Conservation (phyloP, 2,113 vertebrate genomes). For the Murina feae region DNA sequence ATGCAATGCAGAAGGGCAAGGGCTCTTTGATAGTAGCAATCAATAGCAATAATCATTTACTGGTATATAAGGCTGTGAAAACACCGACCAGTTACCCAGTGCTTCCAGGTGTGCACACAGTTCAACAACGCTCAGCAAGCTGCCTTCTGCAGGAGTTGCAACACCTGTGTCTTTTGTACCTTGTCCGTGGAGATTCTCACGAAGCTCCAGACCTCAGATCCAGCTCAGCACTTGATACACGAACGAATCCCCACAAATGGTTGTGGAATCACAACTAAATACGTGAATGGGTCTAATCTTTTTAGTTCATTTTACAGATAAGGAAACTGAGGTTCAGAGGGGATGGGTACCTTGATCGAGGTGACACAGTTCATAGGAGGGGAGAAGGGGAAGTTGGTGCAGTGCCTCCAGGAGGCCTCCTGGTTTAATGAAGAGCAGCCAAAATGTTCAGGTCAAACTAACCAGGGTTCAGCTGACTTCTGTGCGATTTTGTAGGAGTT, state of each 20-base stretch:
- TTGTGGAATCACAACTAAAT: background rate
- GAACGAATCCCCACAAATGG: too few relatives aligned
- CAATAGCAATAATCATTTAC: background rate
- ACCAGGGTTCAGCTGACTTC: background rate
- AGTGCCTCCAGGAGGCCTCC: background rate
- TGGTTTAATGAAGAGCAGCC: background rate
- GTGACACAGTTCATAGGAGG: background rate
- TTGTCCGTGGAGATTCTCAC: background rate
- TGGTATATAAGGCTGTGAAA: background rate
- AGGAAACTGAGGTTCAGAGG: background rate
- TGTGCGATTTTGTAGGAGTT: background rate
- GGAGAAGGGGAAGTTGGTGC: background rate
- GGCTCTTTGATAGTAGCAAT: background rate
- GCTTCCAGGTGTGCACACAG: background rate
- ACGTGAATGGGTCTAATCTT: background rate
- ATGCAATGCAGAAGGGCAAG: background rate
- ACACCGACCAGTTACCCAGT: background rate
- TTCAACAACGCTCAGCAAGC: fast-evolving
- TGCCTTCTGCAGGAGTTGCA: background rate
- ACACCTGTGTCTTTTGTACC: background rate
- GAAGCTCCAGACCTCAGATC: background rate
- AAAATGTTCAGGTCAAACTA: background rate
- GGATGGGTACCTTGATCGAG: background rate
- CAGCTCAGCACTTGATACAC: background rate
- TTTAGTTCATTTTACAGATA: background rate